Conservation (phyloP, 2,888 invertebrate species). For the Euclidia mi region DNA sequence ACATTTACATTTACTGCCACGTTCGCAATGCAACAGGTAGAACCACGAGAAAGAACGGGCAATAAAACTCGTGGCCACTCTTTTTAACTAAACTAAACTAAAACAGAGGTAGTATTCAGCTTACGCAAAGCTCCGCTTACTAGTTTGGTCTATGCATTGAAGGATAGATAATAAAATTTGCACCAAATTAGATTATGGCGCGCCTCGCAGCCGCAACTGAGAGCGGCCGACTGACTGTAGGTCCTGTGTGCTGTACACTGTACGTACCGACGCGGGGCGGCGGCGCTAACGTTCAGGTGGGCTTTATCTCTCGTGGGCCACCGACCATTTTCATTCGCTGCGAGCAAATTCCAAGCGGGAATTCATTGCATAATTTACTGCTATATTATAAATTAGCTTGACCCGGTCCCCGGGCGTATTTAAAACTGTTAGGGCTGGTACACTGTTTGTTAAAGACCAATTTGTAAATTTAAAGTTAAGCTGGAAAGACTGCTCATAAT, state of each 20-base stretch:
- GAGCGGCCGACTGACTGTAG: no score
- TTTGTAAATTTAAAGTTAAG: constrained; percentile 68
- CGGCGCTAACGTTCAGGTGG: constrained; percentile 54
- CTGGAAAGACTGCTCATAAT: constrained; percentile 56
- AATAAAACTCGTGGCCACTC: no score
- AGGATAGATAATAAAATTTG: constrained; percentile 56
- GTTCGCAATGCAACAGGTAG: no score
- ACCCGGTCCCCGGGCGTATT: constrained; percentile 64
- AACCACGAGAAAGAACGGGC: no score
- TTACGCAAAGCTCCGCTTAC: constrained; percentile 42
- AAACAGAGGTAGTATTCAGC: constrained; percentile 26
- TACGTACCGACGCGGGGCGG: constrained; percentile 29
- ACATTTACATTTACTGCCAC: no score
- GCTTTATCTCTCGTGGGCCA: constrained; percentile 64
- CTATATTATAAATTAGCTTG: constrained; percentile 76
- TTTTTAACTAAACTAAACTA: no score
- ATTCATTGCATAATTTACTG: constrained; percentile 78
- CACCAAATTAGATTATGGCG: constrained; percentile 48
- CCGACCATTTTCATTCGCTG: constrained; percentile 66
- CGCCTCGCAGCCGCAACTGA: constrained; percentile 44
- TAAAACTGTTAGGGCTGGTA: constrained; percentile 66
- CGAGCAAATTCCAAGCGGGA: constrained; percentile 67
- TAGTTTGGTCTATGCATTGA: constrained; percentile 54
- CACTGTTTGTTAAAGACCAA: constrained; percentile 70
- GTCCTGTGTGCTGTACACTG: no score